Evolutionary conservation across 2,888 invertebrate species (phyloP).

Genomic region (Choreutis nemorana): DNA sequence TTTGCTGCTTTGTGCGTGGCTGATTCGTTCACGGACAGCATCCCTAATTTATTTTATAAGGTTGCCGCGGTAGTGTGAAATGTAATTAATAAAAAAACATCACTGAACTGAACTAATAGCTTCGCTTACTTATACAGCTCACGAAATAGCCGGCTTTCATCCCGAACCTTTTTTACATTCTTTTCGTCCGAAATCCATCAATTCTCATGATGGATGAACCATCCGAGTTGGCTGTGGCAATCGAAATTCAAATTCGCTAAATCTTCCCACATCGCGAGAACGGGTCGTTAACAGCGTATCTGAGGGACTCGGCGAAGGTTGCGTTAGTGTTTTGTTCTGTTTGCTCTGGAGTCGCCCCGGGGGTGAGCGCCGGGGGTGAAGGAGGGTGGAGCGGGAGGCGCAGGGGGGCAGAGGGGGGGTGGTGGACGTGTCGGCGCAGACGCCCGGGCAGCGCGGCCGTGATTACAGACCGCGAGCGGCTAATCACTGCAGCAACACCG

Average conservation of each 20-base stretch:
- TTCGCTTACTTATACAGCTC: conserved; percentile 49
- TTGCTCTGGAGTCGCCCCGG: conserved; percentile 47
- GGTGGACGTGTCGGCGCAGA: conserved; percentile 27
- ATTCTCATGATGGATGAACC: conserved; percentile 62
- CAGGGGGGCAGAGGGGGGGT: conserved; percentile 27
- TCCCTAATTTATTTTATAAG: too few relatives aligned
- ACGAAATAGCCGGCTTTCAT: conserved; percentile 53
- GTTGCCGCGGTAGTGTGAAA: too few relatives aligned
- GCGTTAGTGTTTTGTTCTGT: conserved; percentile 42
- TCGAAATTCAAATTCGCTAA: conserved; percentile 66
- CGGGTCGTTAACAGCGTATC: conserved; percentile 59
- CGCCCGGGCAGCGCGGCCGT: conserved; percentile 27
- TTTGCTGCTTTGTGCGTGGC: too few relatives aligned
- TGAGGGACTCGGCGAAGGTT: conserved; percentile 25
- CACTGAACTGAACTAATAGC: too few relatives aligned
- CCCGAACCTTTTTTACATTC: conserved; percentile 44
- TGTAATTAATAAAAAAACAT: too few relatives aligned
- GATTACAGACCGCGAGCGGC: conserved; percentile 57
- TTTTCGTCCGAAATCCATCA: conserved; percentile 64
- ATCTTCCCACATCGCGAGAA: conserved; percentile 63
- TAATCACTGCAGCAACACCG: conserved; percentile 55
- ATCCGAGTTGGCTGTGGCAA: conserved; percentile 39
- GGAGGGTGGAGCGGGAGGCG: conserved; percentile 18
- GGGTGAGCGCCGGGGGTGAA: conserved; percentile 17
- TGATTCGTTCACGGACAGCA: too few relatives aligned